phyloP scores from a whole-genome alignment of 1,140 invertebrate genomes.

The Drosophila erecta region DNA sequence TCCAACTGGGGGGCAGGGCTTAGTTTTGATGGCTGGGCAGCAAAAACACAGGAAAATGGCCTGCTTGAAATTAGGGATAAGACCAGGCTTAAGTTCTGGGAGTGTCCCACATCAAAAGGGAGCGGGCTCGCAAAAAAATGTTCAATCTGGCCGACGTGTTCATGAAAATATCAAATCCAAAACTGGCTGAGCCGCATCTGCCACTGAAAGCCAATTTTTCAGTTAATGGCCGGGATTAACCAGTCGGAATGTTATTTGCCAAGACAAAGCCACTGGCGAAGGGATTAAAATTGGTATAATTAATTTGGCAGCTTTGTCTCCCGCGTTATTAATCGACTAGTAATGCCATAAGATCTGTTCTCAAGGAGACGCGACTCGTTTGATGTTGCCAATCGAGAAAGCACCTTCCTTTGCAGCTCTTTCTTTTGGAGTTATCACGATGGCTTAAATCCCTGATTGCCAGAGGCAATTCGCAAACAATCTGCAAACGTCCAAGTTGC shows the following conservation, averaged over 20 bases:
- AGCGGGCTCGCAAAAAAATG: constrained; percentile 3
- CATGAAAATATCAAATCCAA: constrained; percentile 31
- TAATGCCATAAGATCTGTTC: constrained; percentile 17
- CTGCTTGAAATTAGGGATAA: constrained; percentile 64
- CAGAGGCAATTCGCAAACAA: constrained; percentile 11
- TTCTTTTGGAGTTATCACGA: constrained; percentile 8
- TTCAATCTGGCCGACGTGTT: constrained; percentile 29
- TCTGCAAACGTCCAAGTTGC: constrained; percentile 12
- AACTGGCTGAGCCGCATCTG: constrained; percentile 29
- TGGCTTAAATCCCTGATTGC: constrained; percentile 14
- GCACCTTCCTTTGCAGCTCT: neutral
- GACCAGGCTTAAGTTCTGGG: constrained; percentile 18
- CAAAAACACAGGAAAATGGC: constrained; percentile 48
- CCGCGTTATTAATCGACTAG: constrained; percentile 61
- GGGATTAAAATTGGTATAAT: constrained; percentile 74
- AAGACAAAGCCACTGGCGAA: constrained; percentile 51
- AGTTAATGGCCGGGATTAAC: constrained; percentile 65
- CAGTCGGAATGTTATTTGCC: constrained; percentile 64
- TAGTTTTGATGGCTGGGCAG: constrained; percentile 47
- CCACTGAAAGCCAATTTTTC: constrained; percentile 35
- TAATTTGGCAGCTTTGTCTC: constrained; percentile 57
- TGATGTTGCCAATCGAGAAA: constrained; percentile 5
- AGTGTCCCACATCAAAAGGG: constrained; percentile 23
- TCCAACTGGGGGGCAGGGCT: constrained; percentile 33
- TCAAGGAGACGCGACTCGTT: neutral